These are phyloP conservation scores for Homarus gammarus DNA, from an alignment of 2,888 invertebrate species.

Conservation along the genomic window DNA sequence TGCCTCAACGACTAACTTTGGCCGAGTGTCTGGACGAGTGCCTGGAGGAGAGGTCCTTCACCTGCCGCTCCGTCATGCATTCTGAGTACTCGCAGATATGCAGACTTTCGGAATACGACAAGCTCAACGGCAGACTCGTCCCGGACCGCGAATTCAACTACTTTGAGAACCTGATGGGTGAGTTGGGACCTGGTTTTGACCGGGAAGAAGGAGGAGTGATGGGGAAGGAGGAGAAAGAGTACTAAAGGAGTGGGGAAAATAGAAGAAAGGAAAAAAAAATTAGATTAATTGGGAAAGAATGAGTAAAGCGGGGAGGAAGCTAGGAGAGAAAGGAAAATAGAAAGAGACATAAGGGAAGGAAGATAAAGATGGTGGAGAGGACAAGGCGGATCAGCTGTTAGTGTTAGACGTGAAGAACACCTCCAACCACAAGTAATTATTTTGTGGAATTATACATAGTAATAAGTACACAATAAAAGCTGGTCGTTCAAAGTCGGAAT, in stretches of 20 bases:
- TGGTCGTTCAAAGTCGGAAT: no score
- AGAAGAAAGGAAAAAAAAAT: background rate
- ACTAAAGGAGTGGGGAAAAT: background rate
- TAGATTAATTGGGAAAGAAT: background rate
- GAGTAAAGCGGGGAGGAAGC: background rate
- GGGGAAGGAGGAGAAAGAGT: background rate
- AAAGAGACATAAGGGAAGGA: background rate
- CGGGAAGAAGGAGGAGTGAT: no score
- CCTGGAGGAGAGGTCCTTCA: slow-evolving; percentile 83
- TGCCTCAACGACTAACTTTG: slow-evolving; percentile 83
- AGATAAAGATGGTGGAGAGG: background rate
- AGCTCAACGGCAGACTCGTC: slow-evolving; percentile 92
- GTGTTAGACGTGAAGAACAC: no score
- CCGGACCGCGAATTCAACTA: slow-evolving; percentile 94
- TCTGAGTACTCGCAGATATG: slow-evolving; percentile 92
- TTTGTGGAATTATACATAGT: no score
- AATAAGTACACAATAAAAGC: no score
- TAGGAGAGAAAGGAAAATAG: background rate
- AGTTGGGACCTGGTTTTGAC: slow-evolving; percentile 80
- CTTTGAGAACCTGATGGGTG: slow-evolving; percentile 95
- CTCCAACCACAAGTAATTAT: no score
- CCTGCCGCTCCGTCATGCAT: slow-evolving; percentile 93
- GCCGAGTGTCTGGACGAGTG: slow-evolving; percentile 95
- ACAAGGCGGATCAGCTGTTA: no score
- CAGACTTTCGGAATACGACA: slow-evolving; percentile 85